Evolutionary conservation across 2,888 invertebrate species (phyloP).

Genomic region (Augiades crinisus): DNA sequence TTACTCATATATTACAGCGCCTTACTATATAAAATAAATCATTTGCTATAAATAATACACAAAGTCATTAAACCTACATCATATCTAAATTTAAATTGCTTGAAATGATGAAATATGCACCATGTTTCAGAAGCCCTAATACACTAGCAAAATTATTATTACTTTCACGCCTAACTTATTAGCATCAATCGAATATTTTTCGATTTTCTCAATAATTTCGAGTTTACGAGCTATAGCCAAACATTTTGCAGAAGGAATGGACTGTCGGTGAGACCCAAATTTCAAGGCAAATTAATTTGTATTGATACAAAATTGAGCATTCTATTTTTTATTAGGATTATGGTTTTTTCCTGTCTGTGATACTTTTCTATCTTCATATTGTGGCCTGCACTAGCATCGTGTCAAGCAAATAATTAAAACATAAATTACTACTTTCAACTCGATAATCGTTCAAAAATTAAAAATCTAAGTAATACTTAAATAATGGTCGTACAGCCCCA

Average conservation of each 20-base stretch:
- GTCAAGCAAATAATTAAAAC: constrained; percentile 9
- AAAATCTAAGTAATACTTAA: constrained; percentile 40
- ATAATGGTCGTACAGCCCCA: constrained; percentile 39
- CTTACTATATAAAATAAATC: constrained; percentile 57
- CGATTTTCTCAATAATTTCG: background rate
- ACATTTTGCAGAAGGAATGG: no score
- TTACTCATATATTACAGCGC: constrained; percentile 46
- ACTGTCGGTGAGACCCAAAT: no score
- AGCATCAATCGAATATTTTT: background rate
- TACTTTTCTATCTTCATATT: background rate
- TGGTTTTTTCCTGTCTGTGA: background rate
- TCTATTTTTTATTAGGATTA: background rate
- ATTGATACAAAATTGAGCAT: no score
- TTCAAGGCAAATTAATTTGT: no score
- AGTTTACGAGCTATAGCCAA: background rate
- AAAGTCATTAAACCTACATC: constrained; percentile 27
- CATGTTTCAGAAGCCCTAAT: constrained; percentile 22
- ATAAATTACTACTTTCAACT: constrained; percentile 25
- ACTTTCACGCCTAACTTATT: background rate
- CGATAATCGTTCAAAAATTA: constrained; percentile 30
- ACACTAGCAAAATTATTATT: constrained; percentile 13
- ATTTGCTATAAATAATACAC: constrained; percentile 62
- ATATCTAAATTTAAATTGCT: constrained; percentile 22
- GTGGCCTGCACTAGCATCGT: constrained; percentile 1
- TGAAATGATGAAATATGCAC: constrained; percentile 23